phyloP scores from a whole-genome alignment of 2,888 invertebrate species.

The Geotrupes spiniger region DNA sequence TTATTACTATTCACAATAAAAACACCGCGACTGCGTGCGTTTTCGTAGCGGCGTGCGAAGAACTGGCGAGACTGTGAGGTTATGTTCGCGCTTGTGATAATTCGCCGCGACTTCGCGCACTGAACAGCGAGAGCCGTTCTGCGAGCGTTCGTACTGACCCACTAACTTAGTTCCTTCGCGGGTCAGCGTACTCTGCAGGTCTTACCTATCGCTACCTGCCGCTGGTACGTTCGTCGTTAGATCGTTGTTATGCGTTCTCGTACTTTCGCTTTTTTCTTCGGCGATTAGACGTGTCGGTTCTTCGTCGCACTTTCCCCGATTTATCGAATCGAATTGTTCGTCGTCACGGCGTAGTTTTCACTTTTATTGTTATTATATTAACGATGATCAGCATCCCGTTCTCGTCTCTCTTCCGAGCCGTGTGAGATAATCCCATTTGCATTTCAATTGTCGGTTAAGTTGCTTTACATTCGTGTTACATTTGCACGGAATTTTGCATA shows the following conservation, averaged over 20 bases:
- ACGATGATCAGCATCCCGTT: too few relatives aligned
- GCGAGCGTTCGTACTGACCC: conserved; percentile 43
- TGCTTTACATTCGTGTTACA: too few relatives aligned
- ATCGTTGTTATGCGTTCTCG: conserved; percentile 5
- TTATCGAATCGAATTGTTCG: too few relatives aligned
- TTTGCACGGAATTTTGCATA: too few relatives aligned
- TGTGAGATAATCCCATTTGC: too few relatives aligned
- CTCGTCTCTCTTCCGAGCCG: too few relatives aligned
- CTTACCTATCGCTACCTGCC: conserved; percentile 18
- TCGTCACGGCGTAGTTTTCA: too few relatives aligned
- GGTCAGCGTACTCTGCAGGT: conserved; percentile 46
- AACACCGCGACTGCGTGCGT: conserved; percentile 1
- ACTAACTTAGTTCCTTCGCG: conserved; percentile 50
- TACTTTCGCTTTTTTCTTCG: conserved; percentile 8
- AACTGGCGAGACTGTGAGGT: conserved; percentile 15
- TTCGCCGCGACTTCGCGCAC: conserved; percentile 32
- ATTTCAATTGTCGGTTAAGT: too few relatives aligned
- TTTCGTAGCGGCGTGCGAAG: not conserved
- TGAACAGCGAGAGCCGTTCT: conserved; percentile 40
- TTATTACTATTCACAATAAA: not conserved
- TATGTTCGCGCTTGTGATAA: conserved; percentile 28
- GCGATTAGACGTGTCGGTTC: too few relatives aligned
- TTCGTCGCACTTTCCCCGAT: not conserved
- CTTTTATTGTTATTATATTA: too few relatives aligned
- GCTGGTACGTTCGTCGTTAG: conserved; percentile 2